These are phyloP conservation scores for Holacanthus passer DNA, from an alignment of 2,113 vertebrate genomes.

Conservation along the genomic window DNA sequence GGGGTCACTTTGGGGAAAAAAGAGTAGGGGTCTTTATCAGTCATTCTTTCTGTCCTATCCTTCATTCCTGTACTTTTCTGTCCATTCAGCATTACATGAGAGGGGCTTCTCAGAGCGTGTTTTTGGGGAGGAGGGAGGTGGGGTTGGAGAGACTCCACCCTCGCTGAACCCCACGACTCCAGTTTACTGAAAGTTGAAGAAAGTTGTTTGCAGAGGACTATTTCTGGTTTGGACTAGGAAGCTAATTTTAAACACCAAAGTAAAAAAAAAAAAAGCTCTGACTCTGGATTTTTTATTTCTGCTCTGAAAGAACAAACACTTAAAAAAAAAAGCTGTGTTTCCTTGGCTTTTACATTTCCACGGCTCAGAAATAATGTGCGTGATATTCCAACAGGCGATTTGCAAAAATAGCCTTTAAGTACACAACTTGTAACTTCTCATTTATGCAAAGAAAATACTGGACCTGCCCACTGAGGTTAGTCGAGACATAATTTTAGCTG, in stretches of 20 bases:
- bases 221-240: constrained; percentile 43
- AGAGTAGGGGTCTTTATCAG: constrained; percentile 73
- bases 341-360: constrained; percentile 33
- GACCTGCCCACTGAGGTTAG: constrained; percentile 69
- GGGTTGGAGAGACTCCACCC: constrained; percentile 54
- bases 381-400: constrained; percentile 42
- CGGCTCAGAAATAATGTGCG: constrained; percentile 45
- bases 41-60: constrained; percentile 27
- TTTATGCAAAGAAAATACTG: constrained; percentile 70
- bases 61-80: constrained; percentile 87
- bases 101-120: constrained; percentile 75
- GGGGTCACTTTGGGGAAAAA: background rate
- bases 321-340: constrained; percentile 8
- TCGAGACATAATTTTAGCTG: constrained; percentile 68
- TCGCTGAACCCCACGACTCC: constrained; percentile 57
- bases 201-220: constrained; percentile 45
- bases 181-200: constrained; percentile 33
- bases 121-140: constrained; percentile 33
- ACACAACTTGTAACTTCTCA: constrained; percentile 74
- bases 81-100: constrained; percentile 85
- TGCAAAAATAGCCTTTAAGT: constrained; percentile 65
- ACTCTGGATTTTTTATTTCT: constrained; percentile 38
- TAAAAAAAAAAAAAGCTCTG: constrained; percentile 28
- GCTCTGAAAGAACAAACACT: constrained; percentile 33
- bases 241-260: constrained; percentile 69